Evolutionary conservation across 2,888 invertebrate genomes (phyloP).

Genomic region (Phengaris arion): DNA sequence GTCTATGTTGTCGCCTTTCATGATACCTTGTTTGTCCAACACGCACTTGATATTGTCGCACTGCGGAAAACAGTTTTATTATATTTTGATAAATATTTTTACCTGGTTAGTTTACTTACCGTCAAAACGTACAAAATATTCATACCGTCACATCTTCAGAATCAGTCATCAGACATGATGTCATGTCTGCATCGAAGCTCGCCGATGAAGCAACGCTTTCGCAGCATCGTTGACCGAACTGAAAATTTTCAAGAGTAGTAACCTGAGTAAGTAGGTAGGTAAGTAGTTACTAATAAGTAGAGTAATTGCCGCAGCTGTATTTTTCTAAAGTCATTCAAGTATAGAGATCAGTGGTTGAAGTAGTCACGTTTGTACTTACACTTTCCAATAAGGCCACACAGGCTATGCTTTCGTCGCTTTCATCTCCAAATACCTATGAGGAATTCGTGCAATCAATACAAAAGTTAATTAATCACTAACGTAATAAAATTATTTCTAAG

Average conservation of each 20-base stretch:
- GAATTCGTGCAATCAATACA: not conserved
- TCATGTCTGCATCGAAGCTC: slow-evolving; percentile 34
- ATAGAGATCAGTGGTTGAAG: no score
- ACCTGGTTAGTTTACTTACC: no score
- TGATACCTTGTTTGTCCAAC: slow-evolving; percentile 39
- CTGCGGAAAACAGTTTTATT: slow-evolving; percentile 35
- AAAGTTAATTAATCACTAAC: slow-evolving; percentile 1
- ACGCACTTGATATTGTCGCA: slow-evolving; percentile 44
- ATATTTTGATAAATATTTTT: no score
- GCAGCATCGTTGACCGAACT: slow-evolving; percentile 36
- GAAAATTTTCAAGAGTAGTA: not conserved
- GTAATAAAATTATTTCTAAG: no score
- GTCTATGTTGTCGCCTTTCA: slow-evolving; percentile 41
- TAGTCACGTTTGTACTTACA: slow-evolving; percentile 36
- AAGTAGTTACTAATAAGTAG: not conserved
- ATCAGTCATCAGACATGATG: slow-evolving; percentile 33
- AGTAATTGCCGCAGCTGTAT: no score
- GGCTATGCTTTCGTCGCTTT: slow-evolving; percentile 35
- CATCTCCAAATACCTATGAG: slow-evolving; percentile 38
- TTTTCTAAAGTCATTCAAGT: no score
- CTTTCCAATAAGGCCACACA: slow-evolving; percentile 41
- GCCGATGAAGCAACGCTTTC: slow-evolving; percentile 36
- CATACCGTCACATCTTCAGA: slow-evolving; percentile 38
- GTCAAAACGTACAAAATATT: not conserved
- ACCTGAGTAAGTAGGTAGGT: not conserved